phyloP scores from a whole-genome alignment of 1,140 invertebrate genomes.

The Mycetomoellerius zeteki region DNA sequence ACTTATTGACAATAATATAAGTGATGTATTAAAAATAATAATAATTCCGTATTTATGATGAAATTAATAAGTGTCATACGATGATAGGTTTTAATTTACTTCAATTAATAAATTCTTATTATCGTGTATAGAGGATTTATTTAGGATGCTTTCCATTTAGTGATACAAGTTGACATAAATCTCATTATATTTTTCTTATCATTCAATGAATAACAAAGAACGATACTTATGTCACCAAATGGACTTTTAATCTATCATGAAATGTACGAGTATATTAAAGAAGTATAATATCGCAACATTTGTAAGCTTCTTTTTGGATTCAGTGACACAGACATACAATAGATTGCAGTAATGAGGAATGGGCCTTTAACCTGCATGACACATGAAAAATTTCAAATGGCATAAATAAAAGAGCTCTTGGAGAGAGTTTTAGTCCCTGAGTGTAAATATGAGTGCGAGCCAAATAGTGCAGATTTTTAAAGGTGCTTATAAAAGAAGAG shows the following conservation, averaged over 20 bases:
- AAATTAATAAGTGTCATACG: background rate
- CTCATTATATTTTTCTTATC: too few relatives aligned
- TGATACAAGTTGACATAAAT: too few relatives aligned
- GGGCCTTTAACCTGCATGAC: too few relatives aligned
- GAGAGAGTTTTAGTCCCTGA: too few relatives aligned
- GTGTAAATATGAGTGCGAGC: background rate
- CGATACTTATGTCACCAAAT: too few relatives aligned
- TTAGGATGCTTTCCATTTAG: too few relatives aligned
- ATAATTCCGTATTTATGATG: background rate
- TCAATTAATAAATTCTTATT: background rate
- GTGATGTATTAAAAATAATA: background rate
- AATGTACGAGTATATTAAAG: background rate
- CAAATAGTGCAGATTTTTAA: conserved; percentile 6
- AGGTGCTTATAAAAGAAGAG: background rate
- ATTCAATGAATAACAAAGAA: too few relatives aligned
- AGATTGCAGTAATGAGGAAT: too few relatives aligned
- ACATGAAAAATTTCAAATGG: too few relatives aligned
- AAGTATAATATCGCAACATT: background rate
- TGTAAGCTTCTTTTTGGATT: too few relatives aligned
- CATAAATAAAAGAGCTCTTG: too few relatives aligned
- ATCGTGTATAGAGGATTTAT: background rate
- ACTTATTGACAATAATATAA: background rate
- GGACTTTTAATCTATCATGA: background rate
- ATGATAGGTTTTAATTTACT: background rate
- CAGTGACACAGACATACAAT: too few relatives aligned